phyloP scores from a whole-genome alignment of 2,797 vertebrate genomes.

The Phylloscopus collybita region DNA sequence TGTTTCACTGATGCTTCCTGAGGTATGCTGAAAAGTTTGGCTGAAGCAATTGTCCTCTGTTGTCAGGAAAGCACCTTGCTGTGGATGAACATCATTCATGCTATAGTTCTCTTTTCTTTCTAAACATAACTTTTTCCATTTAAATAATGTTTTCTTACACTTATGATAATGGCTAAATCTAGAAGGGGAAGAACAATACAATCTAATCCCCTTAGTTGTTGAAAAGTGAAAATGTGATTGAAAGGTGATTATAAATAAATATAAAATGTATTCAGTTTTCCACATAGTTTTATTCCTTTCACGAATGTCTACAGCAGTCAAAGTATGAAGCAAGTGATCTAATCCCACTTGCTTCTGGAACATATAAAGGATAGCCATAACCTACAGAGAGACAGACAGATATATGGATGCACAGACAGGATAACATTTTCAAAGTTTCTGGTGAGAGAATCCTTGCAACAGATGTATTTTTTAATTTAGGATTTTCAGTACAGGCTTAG shows the following conservation, averaged over 20 bases:
- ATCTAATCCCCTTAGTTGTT: not conserved
- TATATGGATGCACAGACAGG: conserved; percentile 55
- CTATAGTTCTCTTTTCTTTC: not conserved
- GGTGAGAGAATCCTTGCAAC: conserved; percentile 54
- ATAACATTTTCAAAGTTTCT: conserved; percentile 66
- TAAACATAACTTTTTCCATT: not conserved
- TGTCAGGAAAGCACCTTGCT: conserved; percentile 44
- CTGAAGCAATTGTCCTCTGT: not conserved
- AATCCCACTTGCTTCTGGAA: conserved; percentile 43
- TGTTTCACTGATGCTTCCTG: conserved; percentile 49
- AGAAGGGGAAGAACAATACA: not conserved
- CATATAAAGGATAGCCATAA: conserved; percentile 41
- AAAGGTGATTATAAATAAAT: conserved; percentile 10
- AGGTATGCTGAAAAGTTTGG: conserved; percentile 22
- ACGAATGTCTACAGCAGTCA: conserved; percentile 4
- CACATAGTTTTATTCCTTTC: not conserved
- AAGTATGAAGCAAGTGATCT: conserved; percentile 3
- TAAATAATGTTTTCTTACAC: not conserved
- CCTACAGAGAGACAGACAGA: conserved; percentile 55
- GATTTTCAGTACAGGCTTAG: conserved; percentile 68
- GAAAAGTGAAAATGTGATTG: not conserved
- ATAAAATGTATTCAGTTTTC: conserved; percentile 10
- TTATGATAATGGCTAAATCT: not conserved
- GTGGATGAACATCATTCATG: not conserved
- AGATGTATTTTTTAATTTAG: conserved; percentile 72